Base-by-base conservation (phyloP, 2,888 invertebrate genomes). In the Diarsia rubi region DNA sequence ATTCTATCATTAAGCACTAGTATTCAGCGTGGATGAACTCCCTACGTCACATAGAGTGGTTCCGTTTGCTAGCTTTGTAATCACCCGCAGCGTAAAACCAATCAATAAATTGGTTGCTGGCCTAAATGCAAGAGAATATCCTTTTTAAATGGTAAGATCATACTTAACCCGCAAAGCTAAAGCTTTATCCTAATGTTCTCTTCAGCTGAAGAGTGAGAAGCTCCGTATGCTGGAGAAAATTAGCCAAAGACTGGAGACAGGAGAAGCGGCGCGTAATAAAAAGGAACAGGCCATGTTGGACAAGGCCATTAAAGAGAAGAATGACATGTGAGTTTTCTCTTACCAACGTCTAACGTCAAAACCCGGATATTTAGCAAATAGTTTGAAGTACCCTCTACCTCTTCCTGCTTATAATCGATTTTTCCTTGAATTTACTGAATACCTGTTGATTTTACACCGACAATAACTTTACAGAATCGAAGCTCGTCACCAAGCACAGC, bases 221-320 rank as follows among this genome's bases (percentile, higher is more conserved):
- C 88, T 93, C 14, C 91, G 93, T 12, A 90, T 96, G 0, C 90
- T 96, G 64, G 97, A 97, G 37, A 86, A 90, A n/a, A 97, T 97
- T 79, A 96, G 97, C 70, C 85, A 92, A 65, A 91, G 93, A 75
- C 86, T 97, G 78, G 93, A 93, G 67, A 93, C 94, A 0, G 94
- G 96, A 0, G 94, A 95, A 45, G 94, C 94, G 21, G 93, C 90
- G 42, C 94, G 95, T 1, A 93, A 94, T 2, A 92, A 90, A 1
- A 90, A 91, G 64, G 97, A 97, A 54, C 94, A 95, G 27, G 95
- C 92, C n/a, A 94, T 94, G 0, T 86, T 97, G 0, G 92, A 95
- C 24, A 97, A 97, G 49, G 97, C 97, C 21, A 86, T 96, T 44
- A 92, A 91, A 21, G 97, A 97, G 90, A 92, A 90, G 75, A 88